Evolutionary conservation across 1,140 invertebrate genomes (phyloP).

Genomic region (Chrysoperla carnea): DNA sequence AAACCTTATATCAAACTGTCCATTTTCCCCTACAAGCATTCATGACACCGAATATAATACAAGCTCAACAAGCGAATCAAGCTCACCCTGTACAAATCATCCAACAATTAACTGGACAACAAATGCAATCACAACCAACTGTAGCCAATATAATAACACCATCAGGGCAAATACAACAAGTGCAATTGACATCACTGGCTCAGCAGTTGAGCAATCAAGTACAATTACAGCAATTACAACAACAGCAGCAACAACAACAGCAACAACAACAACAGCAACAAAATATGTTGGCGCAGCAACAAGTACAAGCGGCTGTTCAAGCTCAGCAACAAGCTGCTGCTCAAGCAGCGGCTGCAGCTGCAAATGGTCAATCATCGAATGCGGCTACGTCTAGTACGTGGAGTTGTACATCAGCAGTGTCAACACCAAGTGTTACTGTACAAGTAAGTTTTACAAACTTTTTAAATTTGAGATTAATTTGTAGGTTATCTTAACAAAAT

Average conservation of each 20-base stretch:
- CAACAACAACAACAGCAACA: slow-evolving; percentile 17
- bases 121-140: slow-evolving; percentile 34
- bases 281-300: slow-evolving; percentile 8
- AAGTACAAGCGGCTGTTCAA: slow-evolving; percentile 17
- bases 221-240: slow-evolving; percentile 9
- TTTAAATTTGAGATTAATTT: too few relatives aligned
- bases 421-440: slow-evolving; percentile 16
- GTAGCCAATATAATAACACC: slow-evolving; percentile 74
- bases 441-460: slow-evolving; percentile 10
- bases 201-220: slow-evolving; percentile 33
- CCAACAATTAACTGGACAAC: slow-evolving; percentile 44
- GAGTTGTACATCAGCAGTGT: slow-evolving; percentile 14
- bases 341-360: slow-evolving; percentile 15
- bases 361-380: slow-evolving; percentile 5
- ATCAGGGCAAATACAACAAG: slow-evolving; percentile 72
- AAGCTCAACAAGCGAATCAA: slow-evolving; percentile 22
- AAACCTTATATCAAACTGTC: slow-evolving; percentile 84
- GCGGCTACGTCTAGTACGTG: slow-evolving; percentile 15
- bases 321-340: slow-evolving; percentile 11
- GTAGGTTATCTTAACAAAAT: too few relatives aligned
- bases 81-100: slow-evolving; percentile 48
- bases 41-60: slow-evolving; percentile 33
- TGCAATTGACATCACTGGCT: slow-evolving; percentile 50
- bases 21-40: slow-evolving; percentile 75
- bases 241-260: slow-evolving; percentile 13